Conservation (phyloP, 2,113 vertebrate genomes). For the Pedetes capensis region DNA sequence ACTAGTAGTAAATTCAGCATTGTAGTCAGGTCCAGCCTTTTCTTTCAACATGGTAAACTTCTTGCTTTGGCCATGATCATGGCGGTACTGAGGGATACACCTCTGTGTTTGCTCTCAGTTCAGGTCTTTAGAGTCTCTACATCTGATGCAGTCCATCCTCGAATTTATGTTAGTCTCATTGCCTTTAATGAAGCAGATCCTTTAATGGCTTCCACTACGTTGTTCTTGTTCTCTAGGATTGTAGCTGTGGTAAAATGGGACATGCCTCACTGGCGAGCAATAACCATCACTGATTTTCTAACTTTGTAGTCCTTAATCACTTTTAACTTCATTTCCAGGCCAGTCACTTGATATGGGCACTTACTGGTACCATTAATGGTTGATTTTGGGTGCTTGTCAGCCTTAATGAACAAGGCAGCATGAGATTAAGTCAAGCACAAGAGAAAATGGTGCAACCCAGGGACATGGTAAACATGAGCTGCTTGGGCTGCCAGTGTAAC, state of each 20-base stretch:
- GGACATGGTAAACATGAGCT: neutral
- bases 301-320: neutral
- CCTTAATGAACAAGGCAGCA: neutral
- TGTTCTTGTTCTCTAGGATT: neutral
- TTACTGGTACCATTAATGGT: neutral
- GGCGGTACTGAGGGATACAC: neutral
- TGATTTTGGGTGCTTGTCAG: neutral
- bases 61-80: neutral
- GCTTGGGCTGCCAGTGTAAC: neutral
- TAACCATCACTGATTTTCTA: neutral
- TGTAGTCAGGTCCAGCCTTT: neutral
- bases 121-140: neutral
- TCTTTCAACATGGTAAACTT: neutral
- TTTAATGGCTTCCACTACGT: neutral
- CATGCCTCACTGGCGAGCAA: neutral
- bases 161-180: neutral
- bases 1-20: neutral
- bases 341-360: neutral
- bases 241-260: neutral
- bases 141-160: neutral
- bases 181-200: neutral
- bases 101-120: neutral
- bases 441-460: neutral
- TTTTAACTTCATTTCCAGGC: neutral
- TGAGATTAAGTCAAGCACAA: too few species aligned